Evolutionary conservation across 2,113 vertebrate species (phyloP), one percentile per base, ranked within the genome.

Genomic region (Prietella phreatophila): DNA sequence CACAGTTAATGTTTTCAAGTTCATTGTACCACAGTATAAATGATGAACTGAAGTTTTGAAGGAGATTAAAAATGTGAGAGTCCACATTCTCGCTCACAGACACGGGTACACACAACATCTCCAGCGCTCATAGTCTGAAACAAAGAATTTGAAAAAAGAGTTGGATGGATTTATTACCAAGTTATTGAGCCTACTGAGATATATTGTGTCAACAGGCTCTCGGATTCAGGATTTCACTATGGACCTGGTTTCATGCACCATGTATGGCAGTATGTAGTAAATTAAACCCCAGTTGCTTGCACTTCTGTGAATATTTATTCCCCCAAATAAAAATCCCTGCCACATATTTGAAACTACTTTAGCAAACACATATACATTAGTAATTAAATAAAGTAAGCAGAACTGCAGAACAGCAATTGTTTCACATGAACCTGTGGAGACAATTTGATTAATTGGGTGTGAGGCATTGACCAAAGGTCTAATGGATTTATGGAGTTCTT

Each of bases 41-140:
- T 78, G 71, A 84, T 55, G 36, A 36, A 65, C 4, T 84, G 13
- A 63, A 61, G 5, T 9, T n/a, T 82, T 53, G 61, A 85, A 86
- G 33, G 86, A 27, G 76, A 89, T 82, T 33, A 84, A 78, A 90
- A 84, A 36, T 82, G 86, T 85, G 73, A 1, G 15, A 89, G 87
- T 89, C 86, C 84, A 97, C 94, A 99, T 91, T 97, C 96, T 76
- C 95, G 93, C 82, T 96, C 88, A 61, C 98, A 99, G 65, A 97
- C 95, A 89, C 97, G 93, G 91, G 97, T 98, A 93, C 97, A 99
- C 88, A 98, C 94, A 0, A 98, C 93, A 0, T 97, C 96, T 1
- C 97, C 97, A 0, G 97, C 97, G 0, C 94, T 97, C 97, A 99
- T 97, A 36, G 96, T 98, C 97, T 98, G 94, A 73, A 95, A 93